A percentile compares a stretch with the other conserved stretches of the same genome.
Conservation (phyloP, 2,888 invertebrate genomes). For the Drosophila anomelani region DNA sequence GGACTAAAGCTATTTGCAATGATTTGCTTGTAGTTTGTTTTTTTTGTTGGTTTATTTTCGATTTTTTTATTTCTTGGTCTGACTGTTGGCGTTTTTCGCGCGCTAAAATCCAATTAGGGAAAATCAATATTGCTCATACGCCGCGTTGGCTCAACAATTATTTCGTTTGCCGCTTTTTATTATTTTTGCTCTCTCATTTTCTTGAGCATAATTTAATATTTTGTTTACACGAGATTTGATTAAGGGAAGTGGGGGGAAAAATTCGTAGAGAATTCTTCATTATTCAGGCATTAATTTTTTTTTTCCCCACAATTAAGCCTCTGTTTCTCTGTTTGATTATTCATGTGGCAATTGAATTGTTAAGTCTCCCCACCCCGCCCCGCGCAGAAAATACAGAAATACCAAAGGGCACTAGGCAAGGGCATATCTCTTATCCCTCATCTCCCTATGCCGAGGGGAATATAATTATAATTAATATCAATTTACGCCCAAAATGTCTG, state of each 20-base stretch:
- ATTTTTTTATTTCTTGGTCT: slow-evolving; percentile 16
- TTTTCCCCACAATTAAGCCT: slow-evolving; percentile 20
- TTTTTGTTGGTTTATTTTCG: slow-evolving; percentile 11
- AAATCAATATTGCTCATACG: slow-evolving; percentile 79
- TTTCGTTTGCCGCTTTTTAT: slow-evolving; percentile 37
- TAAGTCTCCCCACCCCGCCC: slow-evolving; percentile 20
- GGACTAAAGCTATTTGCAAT: slow-evolving; percentile 9
- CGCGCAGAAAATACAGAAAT: neutral
- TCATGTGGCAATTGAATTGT: slow-evolving; percentile 44
- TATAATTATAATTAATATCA: slow-evolving; percentile 75
- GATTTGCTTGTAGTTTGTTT: slow-evolving; percentile 34
- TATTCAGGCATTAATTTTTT: neutral
- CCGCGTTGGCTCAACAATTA: slow-evolving; percentile 66
- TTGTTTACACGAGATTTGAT: slow-evolving; percentile 49
- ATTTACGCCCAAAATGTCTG: slow-evolving; percentile 50
- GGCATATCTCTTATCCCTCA: slow-evolving; percentile 36
- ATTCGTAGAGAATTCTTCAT: neutral
- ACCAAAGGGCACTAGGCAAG: slow-evolving; percentile 4
- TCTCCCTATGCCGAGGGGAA: slow-evolving; percentile 28
- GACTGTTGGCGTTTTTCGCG: slow-evolving; percentile 48
- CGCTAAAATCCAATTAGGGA: slow-evolving; percentile 71
- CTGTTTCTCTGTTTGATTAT: slow-evolving; percentile 55
- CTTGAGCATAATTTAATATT: slow-evolving; percentile 60
- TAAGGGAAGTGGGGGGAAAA: neutral
- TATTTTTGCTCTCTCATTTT: slow-evolving; percentile 13